A percentile compares a stretch with the other conserved stretches of the same genome.
These are phyloP conservation scores for Battus philenor DNA, from an alignment of 1,140 invertebrate genomes.

Conservation along the genomic window DNA sequence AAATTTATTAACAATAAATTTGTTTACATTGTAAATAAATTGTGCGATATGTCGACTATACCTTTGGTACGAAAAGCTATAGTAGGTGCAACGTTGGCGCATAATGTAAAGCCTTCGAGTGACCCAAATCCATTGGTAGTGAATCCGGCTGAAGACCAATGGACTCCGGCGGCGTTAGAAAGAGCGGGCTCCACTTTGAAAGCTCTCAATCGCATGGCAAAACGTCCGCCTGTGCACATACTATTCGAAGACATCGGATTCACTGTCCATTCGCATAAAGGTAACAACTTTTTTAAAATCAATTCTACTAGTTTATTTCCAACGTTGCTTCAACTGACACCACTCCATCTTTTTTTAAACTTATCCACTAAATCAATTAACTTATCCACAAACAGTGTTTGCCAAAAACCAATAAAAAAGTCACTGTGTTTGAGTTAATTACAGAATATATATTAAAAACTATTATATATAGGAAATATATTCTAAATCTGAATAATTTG, in stretches of 20 bases:
- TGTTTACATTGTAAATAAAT: not conserved
- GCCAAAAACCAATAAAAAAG: no score
- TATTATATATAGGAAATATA: no score
- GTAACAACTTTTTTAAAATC: conserved; percentile 27
- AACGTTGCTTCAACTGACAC: not conserved
- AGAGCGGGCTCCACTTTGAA: conserved; percentile 66
- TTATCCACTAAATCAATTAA: no score
- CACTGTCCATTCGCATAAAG: conserved; percentile 71
- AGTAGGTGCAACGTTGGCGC: conserved; percentile 44
- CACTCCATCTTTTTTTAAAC: no score
- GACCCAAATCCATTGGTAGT: conserved; percentile 32
- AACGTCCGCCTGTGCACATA: conserved; percentile 77
- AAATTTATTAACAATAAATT: not conserved
- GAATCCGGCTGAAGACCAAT: conserved; percentile 46
- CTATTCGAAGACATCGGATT: conserved; percentile 81
- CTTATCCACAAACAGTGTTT: no score
- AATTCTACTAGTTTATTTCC: not conserved
- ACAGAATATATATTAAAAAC: no score
- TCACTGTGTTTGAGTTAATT: no score
- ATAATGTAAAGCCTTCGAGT: conserved; percentile 20
- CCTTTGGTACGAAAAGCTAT: conserved; percentile 57
- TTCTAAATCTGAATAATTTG: no score
- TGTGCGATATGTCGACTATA: conserved; percentile 43
- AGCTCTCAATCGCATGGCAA: conserved; percentile 69
- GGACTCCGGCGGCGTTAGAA: conserved; percentile 65